Base-by-base conservation (phyloP, 2,888 invertebrate species). In the Apamea crenata region DNA sequence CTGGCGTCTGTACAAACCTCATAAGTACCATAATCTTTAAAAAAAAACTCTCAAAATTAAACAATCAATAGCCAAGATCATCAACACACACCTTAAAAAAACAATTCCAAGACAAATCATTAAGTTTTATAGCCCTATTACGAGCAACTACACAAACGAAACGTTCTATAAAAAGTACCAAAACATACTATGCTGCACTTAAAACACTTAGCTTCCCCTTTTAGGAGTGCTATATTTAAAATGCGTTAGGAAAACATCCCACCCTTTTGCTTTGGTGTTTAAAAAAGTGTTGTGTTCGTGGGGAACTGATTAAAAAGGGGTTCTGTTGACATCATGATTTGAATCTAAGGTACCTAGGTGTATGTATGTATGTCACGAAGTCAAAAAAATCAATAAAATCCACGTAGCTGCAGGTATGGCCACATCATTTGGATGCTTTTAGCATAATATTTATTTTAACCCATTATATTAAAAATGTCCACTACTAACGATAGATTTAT, bases 201-300 rank as follows among this genome's bases (percentile, higher is more conserved):
- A 92, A 93, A 94, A 94, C 94, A 94, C 93, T 94, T 92, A 90
- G 86, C 91, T 91, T 40, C 91, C 93, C 93, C 91, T 90, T 92
- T 91, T 87, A 88, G 86, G 56, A 83, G 87, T 65, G 91, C 91
- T 95, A 94, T 92, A 94, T 95, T 93, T 95, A 93, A 93, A 93
- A 91, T 82, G 82, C 90, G 88, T 91, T 91, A 93, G 88, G 92
- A 94, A 95, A 95, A 95, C 95, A 95, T 92, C 83, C 89, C 88
- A 91, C 93, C 93, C 93, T 93, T 71, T 92, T 90, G 78, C 71
- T 78, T 72, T 86, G 85, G 85, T 90, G 68, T 84, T 86, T 14
- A 50, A 86, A 84, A 84, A 86, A 50, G 36, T 21, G 29, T 29
- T 91, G 89, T 88, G 73, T 71, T 69, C 36, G 59, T 82, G 32